phyloP scores from a whole-genome alignment of 2,888 invertebrate species.

The Chalcis sispes region DNA sequence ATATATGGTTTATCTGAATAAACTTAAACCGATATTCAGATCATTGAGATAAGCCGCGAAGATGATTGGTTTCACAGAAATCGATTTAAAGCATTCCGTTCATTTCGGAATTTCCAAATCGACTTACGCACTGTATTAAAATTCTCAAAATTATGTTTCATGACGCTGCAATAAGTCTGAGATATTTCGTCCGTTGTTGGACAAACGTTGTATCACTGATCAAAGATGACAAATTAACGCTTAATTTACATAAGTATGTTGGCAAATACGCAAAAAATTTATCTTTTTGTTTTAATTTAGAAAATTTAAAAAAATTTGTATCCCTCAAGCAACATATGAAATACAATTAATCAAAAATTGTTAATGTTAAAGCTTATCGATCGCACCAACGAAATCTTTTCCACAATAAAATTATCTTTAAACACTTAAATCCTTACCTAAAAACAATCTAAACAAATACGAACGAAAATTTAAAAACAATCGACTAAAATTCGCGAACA shows the following conservation, averaged over 20 bases:
- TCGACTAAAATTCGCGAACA: background rate
- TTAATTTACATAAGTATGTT: background rate
- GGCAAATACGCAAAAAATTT: background rate
- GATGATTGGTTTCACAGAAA: background rate
- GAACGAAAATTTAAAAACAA: too few species aligned
- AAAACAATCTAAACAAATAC: too few species aligned
- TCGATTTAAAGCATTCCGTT: background rate
- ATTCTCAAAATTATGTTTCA: conserved; percentile 15
- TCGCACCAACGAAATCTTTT: too few species aligned
- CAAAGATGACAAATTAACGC: background rate
- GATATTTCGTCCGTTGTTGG: conserved; percentile 11
- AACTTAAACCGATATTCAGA: conserved; percentile 3
- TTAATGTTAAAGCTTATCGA: background rate
- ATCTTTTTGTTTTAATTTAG: background rate
- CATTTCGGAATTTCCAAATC: conserved; percentile 31
- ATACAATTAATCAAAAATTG: background rate
- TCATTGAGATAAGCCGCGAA: conserved; percentile 8
- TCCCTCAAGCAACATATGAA: background rate
- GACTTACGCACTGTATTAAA: background rate
- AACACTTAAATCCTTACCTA: too few species aligned
- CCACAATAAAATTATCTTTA: too few species aligned
- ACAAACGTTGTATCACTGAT: conserved; percentile 39
- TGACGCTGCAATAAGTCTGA: background rate
- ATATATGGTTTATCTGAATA: background rate
- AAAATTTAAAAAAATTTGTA: background rate